Evolutionary conservation across 2,113 vertebrate species (phyloP), one percentile per base, ranked within the genome.

Genomic region (Heterochromis multidens): DNA sequence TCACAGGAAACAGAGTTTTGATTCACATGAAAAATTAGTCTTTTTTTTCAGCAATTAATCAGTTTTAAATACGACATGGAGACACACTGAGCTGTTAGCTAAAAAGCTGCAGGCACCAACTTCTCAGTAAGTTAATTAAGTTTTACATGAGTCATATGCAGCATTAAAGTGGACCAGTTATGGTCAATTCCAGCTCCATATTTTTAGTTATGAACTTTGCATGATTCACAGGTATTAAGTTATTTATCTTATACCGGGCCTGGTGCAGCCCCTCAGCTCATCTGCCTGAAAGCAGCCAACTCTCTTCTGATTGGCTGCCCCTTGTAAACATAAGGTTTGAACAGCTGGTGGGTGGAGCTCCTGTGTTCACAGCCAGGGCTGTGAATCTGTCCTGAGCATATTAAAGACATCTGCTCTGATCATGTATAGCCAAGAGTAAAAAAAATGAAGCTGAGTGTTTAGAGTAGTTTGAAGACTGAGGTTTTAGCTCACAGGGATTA

Each of bases 161-260:
- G 31, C 70, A 74, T 74, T 14, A 52, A 27, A 52, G 17, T 52
- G 70, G 19, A 4, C 16, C 49, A 12, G 11, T 52, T 52, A 74
- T 52, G 27, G 31, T 31, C 1, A 14, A 31, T 27, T n/a, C 67
- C 67, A 74, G 67, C 67, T 74, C 4, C 17, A 74, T 9, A 54
- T 33, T 54, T 59, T 52, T 74, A 74, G 21, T 74, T 25, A 31
- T 52, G 17, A 29, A 3, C 6, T 74, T 40, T 14, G 27, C 43
- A 31, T 14, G 31, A 31, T 52, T 74, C 0, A 54, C 67, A 29
- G 67, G 11, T 72, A 29, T 49, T 72, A 31, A 8, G 46, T 31
- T 74, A 27, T 74, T 0, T n/a, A 54, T 31, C 4, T 27, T 58
- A 31, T 31, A 19, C 43, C 0, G 27, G 27, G 27, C 27, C 31